Base-by-base conservation (phyloP, 2,113 vertebrate species). In the Psephotus haematonotus region DNA sequence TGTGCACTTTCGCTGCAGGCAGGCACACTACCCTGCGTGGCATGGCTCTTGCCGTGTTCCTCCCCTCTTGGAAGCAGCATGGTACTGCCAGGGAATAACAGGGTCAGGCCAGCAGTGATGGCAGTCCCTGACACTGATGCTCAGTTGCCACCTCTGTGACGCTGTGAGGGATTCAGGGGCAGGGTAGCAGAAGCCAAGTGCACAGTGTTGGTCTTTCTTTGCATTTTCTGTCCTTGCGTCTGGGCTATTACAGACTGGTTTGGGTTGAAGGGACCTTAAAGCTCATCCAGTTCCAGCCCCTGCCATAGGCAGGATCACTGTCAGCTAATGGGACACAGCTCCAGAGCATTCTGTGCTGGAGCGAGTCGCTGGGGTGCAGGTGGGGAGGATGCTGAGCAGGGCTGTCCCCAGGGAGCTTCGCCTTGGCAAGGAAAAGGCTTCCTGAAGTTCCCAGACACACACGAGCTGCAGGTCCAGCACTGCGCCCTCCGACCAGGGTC, bases 1-100 rank as follows among this genome's bases (percentile, higher is more conserved):
- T 14, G 2, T 4, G 20, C 3, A 0, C 52, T 92, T 78, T 37
- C 0, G 6, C 33, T 4, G 1, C 8, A 0, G 55, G 27, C 49
- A 28, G 37, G 64, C 70, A n/a, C 0, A 1, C 35, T 57, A 2
- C 29, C 33, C 65, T 16, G 27, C 35, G 7, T 3, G 10, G 15
- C 55, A 6, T 0, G 0, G 41, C 60, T 50, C 37, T 1, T 10
- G 29, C 8, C 3, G 27, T 59, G 70, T 78, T 60, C 72, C 23
- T 72, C 8, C 9, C 10, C 2, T 23, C 31, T 76, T 53, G 84
- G 59, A 31, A 81, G 37, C 47, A n/a, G 65, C 17, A 2, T 13
- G 52, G 52, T 39, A 7, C 39, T 49, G 63, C 18, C 15, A 1
- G 52, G 8, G 50, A n/a, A 20, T 24, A 41, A 33, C 0, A 3